phyloP scores from a whole-genome alignment of 2,888 invertebrate genomes.

The Biston betularia region DNA sequence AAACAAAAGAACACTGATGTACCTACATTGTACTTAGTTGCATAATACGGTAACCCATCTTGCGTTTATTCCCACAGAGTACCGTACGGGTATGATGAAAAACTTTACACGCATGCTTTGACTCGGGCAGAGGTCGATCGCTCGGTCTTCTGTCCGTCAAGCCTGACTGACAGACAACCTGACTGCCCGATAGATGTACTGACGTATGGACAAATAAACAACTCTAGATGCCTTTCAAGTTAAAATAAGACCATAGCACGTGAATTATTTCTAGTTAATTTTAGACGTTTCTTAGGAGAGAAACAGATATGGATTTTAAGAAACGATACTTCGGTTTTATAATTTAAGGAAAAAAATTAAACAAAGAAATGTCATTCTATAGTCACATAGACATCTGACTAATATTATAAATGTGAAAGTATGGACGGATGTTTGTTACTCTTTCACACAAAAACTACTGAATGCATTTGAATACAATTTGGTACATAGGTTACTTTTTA shows the following conservation, averaged over 20 bases:
- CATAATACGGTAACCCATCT: no score
- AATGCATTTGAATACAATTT: no score
- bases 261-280: neutral
- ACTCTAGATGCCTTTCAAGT: neutral
- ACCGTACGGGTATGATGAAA: neutral
- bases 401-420: no score
- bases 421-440: no score
- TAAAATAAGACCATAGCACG: neutral
- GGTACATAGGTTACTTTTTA: no score
- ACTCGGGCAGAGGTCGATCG: conserved; percentile 7
- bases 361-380: no score
- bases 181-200: conserved; percentile 8
- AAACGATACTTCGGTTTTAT: no score
- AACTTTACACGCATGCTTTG: neutral
- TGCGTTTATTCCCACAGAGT: neutral
- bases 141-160: conserved; percentile 13
- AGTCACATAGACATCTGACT: no score
- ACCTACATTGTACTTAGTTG: no score
- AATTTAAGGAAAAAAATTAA: no score
- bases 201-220: neutral
- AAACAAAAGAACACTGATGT: no score
- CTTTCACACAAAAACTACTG: no score
- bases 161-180: conserved; percentile 11
- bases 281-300: neutral
- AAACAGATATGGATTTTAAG: neutral